Base-by-base conservation (phyloP, 2,888 invertebrate species). In the Napeogenes inachia region DNA sequence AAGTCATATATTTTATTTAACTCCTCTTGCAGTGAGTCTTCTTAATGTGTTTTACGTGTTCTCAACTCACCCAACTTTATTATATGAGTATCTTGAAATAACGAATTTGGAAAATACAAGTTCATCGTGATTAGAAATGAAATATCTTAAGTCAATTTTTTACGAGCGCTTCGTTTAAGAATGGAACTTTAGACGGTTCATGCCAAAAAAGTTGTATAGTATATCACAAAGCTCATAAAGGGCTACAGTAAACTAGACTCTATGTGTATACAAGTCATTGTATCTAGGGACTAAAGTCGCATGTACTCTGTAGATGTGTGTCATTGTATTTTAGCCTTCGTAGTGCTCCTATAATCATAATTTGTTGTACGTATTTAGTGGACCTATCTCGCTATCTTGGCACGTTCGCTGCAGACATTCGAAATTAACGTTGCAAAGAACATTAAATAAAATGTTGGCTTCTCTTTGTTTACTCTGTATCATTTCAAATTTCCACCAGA, bases 271-370 rank as follows among this genome's bases (percentile, higher is more conserved):
- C 47, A 47, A 53, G 60, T 56, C 56, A 42, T 42, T 10, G 4
- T 12, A n/a, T 50, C 32, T 13, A 42, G 58, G 59, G 59, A 30
- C 56, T 57, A 54, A 61, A 45, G 50, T 56, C 56, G 54, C 62
- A 33, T 60, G 60, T 42, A 59, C 61, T 59, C 62, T 58, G 65
- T 60, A 64, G 62, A 61, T 56, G 54, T 60, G 62, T 66, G 62
- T 65, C 61, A 58, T 65, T 70, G 68, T 71, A 68, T 69, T 55
- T 53, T 84, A 84, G 84, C 81, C 79, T 81, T 76, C 69, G 86
- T 86, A 85, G 85, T 78, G 73, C 78, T 74, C 67, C 73, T 70
- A 64, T 71, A 73, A 70, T 68, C 59, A 69, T 68, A 68, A 68
- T 73, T 69, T 71, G 66, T 71, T 70, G 65, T 63, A 65, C 67